Conservation (phyloP, 2,113 vertebrate genomes). For the Arothron firmamentum region DNA sequence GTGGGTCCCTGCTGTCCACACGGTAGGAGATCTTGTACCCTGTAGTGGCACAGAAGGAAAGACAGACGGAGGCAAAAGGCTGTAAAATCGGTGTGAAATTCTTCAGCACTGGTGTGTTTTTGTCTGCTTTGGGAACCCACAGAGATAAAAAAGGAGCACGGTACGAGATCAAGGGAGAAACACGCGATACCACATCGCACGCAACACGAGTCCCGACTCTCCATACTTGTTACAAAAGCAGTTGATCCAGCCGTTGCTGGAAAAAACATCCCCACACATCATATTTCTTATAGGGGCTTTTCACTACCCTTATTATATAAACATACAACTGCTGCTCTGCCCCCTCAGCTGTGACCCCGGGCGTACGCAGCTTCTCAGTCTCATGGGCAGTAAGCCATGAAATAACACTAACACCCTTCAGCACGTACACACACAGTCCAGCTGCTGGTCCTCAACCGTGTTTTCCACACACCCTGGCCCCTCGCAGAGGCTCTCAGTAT, state of each 20-base stretch:
- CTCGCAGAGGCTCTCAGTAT: conserved; percentile 45
- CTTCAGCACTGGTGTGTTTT: conserved; percentile 14
- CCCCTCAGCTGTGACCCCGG: conserved; percentile 48
- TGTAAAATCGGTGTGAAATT: conserved; percentile 16
- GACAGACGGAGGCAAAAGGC: conserved; percentile 3
- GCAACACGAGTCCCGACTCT: neutral
- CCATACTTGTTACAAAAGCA: conserved; percentile 6
- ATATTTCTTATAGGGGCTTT: neutral
- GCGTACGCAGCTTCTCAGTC: conserved; percentile 39
- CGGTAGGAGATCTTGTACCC: conserved; percentile 94
- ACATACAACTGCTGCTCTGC: conserved; percentile 24
- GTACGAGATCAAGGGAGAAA: conserved; percentile 1
- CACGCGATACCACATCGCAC: no score
- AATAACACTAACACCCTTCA: conserved; percentile 62
- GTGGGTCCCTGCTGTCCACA: conserved; percentile 83
- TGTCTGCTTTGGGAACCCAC: conserved; percentile 22
- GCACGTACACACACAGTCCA: conserved; percentile 34
- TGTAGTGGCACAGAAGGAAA: conserved; percentile 45
- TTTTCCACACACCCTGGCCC: conserved; percentile 41
- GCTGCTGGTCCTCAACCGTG: conserved; percentile 44
- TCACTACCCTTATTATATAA: conserved; percentile 13
- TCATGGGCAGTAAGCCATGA: conserved; percentile 61
- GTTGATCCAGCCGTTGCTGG: conserved; percentile 1
- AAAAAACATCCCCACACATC: conserved; percentile 2
- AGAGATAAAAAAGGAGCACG: conserved; percentile 31